phyloP scores from a whole-genome alignment of 2,888 invertebrate species.

The Anthrax anthrax region DNA sequence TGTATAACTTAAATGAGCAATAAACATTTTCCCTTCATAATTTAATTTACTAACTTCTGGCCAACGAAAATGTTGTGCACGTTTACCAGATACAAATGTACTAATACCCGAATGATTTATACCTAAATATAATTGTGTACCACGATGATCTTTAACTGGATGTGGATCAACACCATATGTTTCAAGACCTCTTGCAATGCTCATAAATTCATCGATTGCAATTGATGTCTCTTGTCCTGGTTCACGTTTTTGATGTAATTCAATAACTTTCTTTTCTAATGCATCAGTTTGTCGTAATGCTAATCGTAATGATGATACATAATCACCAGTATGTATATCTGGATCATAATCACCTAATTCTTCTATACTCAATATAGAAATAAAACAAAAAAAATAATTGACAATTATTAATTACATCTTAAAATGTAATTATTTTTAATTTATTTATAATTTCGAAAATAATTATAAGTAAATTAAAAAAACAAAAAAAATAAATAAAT shows the following conservation, averaged over 20 bases:
- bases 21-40: conserved; percentile 96
- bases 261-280: conserved; percentile 86
- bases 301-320: conserved; percentile 82
- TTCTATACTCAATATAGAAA: conserved; percentile 42
- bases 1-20: conserved; percentile 81
- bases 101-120: conserved; percentile 91
- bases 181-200: conserved; percentile 80
- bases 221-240: conserved; percentile 75
- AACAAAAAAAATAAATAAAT: too few species aligned
- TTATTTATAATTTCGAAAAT: too few species aligned
- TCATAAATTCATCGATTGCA: conserved; percentile 81
- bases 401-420: too few species aligned
- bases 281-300: conserved; percentile 82
- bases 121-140: conserved; percentile 82
- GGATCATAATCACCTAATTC: conserved; percentile 91
- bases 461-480: too few species aligned
- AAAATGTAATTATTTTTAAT: too few species aligned
- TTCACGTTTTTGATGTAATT: conserved; percentile 75
- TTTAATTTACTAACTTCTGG: conserved; percentile 89
- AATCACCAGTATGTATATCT: conserved; percentile 73
- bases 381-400: too few species aligned
- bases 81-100: conserved; percentile 84
- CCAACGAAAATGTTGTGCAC: conserved; percentile 94
- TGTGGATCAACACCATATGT: conserved; percentile 98
- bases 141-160: conserved; percentile 92